Base-by-base conservation (phyloP, 2,797 vertebrate genomes). In the Anas capensis region DNA sequence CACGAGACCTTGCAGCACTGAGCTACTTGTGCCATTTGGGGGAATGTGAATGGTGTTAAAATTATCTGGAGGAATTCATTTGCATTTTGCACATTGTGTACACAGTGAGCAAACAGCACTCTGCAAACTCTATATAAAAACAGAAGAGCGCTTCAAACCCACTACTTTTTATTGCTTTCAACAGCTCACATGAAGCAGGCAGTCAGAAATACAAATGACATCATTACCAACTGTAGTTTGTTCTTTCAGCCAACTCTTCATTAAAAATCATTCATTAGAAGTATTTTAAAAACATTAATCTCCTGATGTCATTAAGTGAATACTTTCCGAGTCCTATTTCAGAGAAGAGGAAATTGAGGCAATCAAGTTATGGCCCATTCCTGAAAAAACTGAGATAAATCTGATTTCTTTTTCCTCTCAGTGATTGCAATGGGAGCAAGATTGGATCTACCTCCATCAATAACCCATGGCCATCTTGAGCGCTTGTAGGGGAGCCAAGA, bases 381-480 rank as follows among this genome's bases (percentile, higher is more conserved):
- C 94, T 94, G 85, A 92, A 93, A 95, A 83, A 79, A 69, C 18
- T 40, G 82, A 92, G 95, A 95, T 93, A 91, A 91, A 88, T 70
- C 73, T 70, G 77, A 92, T 86, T 92, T 88, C 75, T 92, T 91
- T 91, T 97, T 95, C 73, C 88, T 92, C 77, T 80, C 57, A 6
- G 77, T 42, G 72, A 62, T 64, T 21, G 8, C 75, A 90, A 81
- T 85, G 69, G 57, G 33, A 92, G 17, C 16, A n/a, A 87, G 94
- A 88, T 73, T 85, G 90, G 78, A 92, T 88, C 83, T 85, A 36
- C 36, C 49, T 82, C 78, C 61, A 64, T 20, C 64, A 75, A 34
- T 44, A 92, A 15, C 77, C 88, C 48, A 14, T 34, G 77, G 90
- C 56, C 90, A 85, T 90, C 68, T 36, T 31, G 29, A 76, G 36